Base-by-base conservation (phyloP, 2,113 vertebrate species). In the Lynx canadensis region DNA sequence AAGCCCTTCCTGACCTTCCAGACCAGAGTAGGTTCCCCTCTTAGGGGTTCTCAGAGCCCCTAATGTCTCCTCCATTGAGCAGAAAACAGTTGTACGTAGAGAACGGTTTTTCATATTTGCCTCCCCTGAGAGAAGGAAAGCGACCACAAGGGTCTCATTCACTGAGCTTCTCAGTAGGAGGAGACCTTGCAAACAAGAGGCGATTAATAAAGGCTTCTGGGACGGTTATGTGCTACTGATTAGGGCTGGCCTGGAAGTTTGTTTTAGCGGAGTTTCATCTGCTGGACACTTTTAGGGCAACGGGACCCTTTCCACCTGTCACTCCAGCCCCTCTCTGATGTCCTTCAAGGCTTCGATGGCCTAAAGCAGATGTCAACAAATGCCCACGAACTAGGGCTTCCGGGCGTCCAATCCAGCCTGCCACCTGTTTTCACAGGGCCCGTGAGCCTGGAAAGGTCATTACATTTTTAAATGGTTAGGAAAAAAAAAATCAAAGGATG, bases 221-320 rank as follows among this genome's bases (percentile, higher is more conserved):
- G 2, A 0, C 1, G 14, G 9, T 5, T 2, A 6, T 3, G 0
- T 38, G 25, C 45, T 7, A 0, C 9, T 0, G n/a, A 41, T 16
- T 25, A 23, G 7, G 10, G 19, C 25, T 19, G 36, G 16, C 36
- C 11, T 55, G n/a, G 0, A 5, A 3, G 9, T 73, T 14, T 15
- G 33, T 9, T 31, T 15, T 33, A 45, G 29, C 73, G 19, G 4
- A 13, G 9, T 33, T 60, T 73, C 23, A 60, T 52, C 73, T 48
- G 19, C 66, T 68, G 78, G 52, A 45, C 50, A 63, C 11, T 25
- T 3, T 41, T 8, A n/a, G 55, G 18, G 52, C 66, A 52, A 31
- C 19, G 86, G 50, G 45, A 27, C 23, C 1, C 38, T 7, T n/a
- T 45, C 38, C 10, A 1, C 33, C 33, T 36, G 41, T 38, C 11